Base-by-base conservation (phyloP, 2,113 vertebrate species). In the Bostrychus sinensis region DNA sequence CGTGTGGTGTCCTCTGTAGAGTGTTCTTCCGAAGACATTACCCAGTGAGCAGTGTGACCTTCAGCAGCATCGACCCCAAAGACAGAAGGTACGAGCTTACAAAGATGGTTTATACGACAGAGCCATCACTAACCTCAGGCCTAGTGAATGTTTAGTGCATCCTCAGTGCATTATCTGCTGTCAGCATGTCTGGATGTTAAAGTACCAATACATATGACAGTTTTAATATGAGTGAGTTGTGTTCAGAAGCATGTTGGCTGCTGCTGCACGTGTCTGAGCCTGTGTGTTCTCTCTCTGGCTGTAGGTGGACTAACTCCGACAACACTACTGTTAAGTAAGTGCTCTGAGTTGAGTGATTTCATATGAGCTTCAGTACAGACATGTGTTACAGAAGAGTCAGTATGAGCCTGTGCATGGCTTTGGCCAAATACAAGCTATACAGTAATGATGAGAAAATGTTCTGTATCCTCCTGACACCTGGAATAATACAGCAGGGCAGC, bases 21-120 rank as follows among this genome's bases (percentile, higher is more conserved):
- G 86, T 96, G 58, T 96, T 96, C 88, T 96, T 96, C 86, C 92
- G 95, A 63, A 93, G 95, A 57, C 95, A 96, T 84, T 96, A 96
- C 62, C 93, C 95, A 0, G 91, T 96, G 58, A 94, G 71, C 89
- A 96, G 92, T 20, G 94, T 96, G 20, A 96, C 94, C 4, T 96
- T 93, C 91, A 94, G 93, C 85, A 95, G 93, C 82, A 77, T 93
- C 0, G 95, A 96, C 81, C 95, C 95, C 5, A 93, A 96, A 72
- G 95, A 96, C 87, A 89, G 93, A 59, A 94, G 95, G 95, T 97
- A 80, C 32, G 83, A 60, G 4, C n/a, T 4, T 2, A 10, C 23
- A 46, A 26, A 23, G 30, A 46, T 16, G n/a, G n/a, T n/a, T n/a
- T n/a, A n/a, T n/a, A n/a, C 68, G 46, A 12, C 25, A n/a, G 22